Percentiles rank a stretch among this genome's conserved stretches.
These are phyloP conservation scores for Brachirus orientalis DNA, from an alignment of 2,113 vertebrate species.

Conservation along the genomic window DNA sequence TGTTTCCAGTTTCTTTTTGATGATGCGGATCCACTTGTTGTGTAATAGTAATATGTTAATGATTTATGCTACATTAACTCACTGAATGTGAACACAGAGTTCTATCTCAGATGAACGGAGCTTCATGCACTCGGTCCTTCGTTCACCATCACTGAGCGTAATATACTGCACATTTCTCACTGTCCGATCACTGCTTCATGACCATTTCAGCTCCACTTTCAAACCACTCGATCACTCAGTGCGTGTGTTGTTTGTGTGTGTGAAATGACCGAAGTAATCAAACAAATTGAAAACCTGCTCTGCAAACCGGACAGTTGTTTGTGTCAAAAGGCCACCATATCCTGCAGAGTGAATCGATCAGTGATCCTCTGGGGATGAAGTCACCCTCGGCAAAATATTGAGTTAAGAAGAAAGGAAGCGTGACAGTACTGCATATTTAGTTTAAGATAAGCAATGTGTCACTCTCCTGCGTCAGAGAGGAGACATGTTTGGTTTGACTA, in stretches of 20 bases:
- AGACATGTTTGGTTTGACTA: slow-evolving; percentile 20
- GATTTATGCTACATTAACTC: slow-evolving; percentile 35
- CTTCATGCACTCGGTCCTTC: no score
- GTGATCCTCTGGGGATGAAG: slow-evolving; percentile 29
- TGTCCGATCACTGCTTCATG: no score
- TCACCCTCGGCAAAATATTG: slow-evolving; percentile 21
- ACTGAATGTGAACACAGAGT: neutral
- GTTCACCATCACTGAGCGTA: neutral
- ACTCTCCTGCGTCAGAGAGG: slow-evolving; percentile 17
- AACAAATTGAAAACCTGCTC: slow-evolving; percentile 40
- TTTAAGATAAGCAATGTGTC: neutral
- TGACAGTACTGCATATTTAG: no score
- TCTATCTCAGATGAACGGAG: no score
- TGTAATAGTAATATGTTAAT: slow-evolving; percentile 38
- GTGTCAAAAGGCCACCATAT: slow-evolving; percentile 31
- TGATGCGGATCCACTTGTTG: slow-evolving; percentile 36
- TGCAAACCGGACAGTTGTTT: slow-evolving; percentile 5
- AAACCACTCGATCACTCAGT: neutral
- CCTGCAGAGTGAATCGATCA: slow-evolving; percentile 47
- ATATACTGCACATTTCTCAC: neutral
- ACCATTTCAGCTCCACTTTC: neutral
- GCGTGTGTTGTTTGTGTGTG: neutral
- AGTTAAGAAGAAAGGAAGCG: slow-evolving; percentile 18
- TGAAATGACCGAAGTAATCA: slow-evolving; percentile 30
- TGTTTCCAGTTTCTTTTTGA: slow-evolving; percentile 22